phyloP scores from a whole-genome alignment of 2,113 vertebrate genomes.

The Otus sunia region DNA sequence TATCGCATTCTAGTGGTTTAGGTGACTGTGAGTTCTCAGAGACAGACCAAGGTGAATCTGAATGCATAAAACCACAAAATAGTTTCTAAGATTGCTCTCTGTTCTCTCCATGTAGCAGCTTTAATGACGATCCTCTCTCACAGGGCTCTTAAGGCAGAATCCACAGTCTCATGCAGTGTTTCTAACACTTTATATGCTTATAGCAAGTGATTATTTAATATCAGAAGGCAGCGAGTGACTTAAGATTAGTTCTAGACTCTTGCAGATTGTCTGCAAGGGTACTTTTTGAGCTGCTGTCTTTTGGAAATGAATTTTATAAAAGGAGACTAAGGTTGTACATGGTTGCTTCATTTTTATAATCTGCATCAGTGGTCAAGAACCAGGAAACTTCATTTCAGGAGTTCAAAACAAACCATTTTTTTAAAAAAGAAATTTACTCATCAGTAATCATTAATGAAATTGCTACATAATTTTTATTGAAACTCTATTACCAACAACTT shows the following conservation, averaged over 20 bases:
- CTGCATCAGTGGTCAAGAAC: not conserved
- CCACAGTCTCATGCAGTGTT: not conserved
- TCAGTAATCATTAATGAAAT: not conserved
- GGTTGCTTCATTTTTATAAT: not conserved
- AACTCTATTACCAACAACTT: rapidly evolving
- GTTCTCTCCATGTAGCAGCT: not conserved
- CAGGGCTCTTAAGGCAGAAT: not conserved
- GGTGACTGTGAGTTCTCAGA: not conserved
- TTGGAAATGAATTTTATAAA: not conserved
- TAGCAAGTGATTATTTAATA: not conserved
- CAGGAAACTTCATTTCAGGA: not conserved
- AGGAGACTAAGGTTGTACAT: not conserved
- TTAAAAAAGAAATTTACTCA: not conserved
- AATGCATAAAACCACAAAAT: not conserved
- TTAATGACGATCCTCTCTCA: not conserved
- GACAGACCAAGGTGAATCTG: not conserved
- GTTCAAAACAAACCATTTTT: not conserved
- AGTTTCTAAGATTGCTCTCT: not conserved
- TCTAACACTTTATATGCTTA: not conserved
- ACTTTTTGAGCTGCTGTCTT: not conserved
- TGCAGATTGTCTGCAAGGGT: not conserved
- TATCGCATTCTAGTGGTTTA: not conserved
- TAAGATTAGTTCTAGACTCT: not conserved
- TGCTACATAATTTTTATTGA: not conserved
- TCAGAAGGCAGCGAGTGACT: not conserved